These are phyloP conservation scores for Dolomedes plantarius DNA, from an alignment of 2,888 invertebrate species.

Conservation along the genomic window DNA sequence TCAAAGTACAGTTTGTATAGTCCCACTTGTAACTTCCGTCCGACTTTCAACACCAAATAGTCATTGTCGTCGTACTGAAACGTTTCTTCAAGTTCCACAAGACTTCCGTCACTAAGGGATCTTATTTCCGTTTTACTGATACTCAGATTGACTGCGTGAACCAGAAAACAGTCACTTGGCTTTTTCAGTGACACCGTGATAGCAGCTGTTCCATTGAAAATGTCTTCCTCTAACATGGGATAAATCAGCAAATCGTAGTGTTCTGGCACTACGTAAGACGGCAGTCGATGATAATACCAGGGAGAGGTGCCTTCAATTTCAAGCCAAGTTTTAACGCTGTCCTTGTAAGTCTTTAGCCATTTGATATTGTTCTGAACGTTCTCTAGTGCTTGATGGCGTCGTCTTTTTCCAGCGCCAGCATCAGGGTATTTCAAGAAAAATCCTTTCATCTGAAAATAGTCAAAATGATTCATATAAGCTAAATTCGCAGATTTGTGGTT, in stretches of 20 bases:
- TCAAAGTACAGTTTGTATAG: constrained; percentile 80
- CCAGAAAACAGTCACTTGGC: constrained; percentile 77
- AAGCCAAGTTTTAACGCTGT: constrained; percentile 69
- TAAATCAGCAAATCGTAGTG: constrained; percentile 83
- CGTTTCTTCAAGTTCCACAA: constrained; percentile 74
- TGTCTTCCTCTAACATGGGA: constrained; percentile 81
- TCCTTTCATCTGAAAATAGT: constrained; percentile 81
- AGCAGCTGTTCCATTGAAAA: constrained; percentile 80
- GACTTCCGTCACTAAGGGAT: constrained; percentile 17
- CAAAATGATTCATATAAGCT: too few species aligned
- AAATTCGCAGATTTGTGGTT: too few species aligned
- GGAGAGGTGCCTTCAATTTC: constrained; percentile 33
- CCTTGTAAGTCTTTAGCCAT: constrained; percentile 84
- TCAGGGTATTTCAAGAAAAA: constrained; percentile 89
- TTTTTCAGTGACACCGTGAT: constrained; percentile 76
- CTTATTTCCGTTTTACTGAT: constrained; percentile 77
- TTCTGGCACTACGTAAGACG: constrained; percentile 80
- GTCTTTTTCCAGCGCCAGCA: constrained; percentile 88
- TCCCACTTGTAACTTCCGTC: constrained; percentile 75
- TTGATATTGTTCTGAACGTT: constrained; percentile 86
- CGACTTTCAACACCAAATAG: constrained; percentile 78
- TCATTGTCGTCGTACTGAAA: constrained; percentile 77
- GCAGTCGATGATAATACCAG: constrained; percentile 79
- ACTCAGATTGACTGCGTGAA: constrained; percentile 82
- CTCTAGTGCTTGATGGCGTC: constrained; percentile 86